Conservation (phyloP, 2,888 invertebrate genomes). For the Tenthredo amoena region DNA sequence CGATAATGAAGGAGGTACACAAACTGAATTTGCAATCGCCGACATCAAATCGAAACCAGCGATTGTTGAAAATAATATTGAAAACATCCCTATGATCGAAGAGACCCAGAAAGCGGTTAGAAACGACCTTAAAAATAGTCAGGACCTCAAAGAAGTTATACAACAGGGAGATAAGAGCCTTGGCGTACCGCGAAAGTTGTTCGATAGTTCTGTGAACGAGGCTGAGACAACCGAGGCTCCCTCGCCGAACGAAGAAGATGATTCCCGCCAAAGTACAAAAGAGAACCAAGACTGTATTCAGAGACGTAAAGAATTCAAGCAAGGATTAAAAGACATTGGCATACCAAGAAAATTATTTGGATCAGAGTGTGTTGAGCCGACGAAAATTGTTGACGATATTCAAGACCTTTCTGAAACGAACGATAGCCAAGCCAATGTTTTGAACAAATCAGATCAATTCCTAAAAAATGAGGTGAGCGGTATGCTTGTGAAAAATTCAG, state of each 20-base stretch:
- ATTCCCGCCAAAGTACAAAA: constrained; percentile 24
- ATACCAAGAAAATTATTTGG: constrained; percentile 61
- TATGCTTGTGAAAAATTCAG: not conserved
- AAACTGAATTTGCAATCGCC: not conserved
- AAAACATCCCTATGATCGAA: constrained; percentile 49
- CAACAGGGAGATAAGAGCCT: constrained; percentile 60
- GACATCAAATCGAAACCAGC: not conserved
- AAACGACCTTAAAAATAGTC: constrained; percentile 58
- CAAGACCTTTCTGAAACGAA: not conserved
- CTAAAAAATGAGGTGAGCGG: not conserved
- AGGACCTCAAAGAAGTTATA: constrained; percentile 60
- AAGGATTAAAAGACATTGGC: constrained; percentile 55
- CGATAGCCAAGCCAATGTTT: not conserved
- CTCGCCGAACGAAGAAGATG: constrained; percentile 74
- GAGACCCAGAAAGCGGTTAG: constrained; percentile 57
- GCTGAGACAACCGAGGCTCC: constrained; percentile 78
- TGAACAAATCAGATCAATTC: not conserved
- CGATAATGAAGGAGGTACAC: constrained; percentile 71
- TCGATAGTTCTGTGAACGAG: constrained; percentile 76
- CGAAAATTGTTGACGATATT: constrained; percentile 42
- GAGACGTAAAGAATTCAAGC: constrained; percentile 55
- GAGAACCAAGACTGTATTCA: constrained; percentile 48
- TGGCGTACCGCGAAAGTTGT: constrained; percentile 61
- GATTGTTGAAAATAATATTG: not conserved
- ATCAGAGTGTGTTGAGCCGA: constrained; percentile 53